These are phyloP conservation scores for Solenopsis invicta DNA, from an alignment of 1,140 invertebrate genomes.

Conservation along the genomic window DNA sequence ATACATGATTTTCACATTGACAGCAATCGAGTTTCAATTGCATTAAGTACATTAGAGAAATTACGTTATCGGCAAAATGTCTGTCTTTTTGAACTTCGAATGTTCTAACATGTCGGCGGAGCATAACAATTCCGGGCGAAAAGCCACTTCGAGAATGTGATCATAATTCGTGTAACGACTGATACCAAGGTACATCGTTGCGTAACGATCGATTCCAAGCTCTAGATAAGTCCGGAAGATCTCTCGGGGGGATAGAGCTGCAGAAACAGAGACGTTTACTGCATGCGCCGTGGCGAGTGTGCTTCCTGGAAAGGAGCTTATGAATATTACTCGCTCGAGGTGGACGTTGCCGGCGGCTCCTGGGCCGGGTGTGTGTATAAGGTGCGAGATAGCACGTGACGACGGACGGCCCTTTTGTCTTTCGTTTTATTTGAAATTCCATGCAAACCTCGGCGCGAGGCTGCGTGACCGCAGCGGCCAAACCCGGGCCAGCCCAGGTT, in stretches of 20 bases:
- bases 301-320: constrained; percentile 63
- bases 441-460: constrained; percentile 53
- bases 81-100: background rate
- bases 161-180: constrained; percentile 6
- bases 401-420: constrained; percentile 46
- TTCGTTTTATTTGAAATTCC: constrained; percentile 73
- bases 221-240: constrained; percentile 54
- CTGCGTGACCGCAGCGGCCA: constrained; percentile 69
- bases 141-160: background rate
- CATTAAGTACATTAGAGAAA: background rate
- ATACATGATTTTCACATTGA: background rate
- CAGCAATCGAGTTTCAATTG: background rate
- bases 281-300: constrained; percentile 26
- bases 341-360: constrained; percentile 54
- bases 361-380: constrained; percentile 18
- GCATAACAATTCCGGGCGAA: constrained; percentile 9
- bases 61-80: background rate
- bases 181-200: constrained; percentile 44
- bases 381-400: constrained; percentile 39
- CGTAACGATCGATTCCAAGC: constrained; percentile 50
- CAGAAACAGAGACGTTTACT: constrained; percentile 53
- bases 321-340: constrained; percentile 68
- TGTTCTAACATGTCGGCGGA: background rate
- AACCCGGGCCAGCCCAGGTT: constrained; percentile 34
- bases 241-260: constrained; percentile 41